Evolutionary conservation across 2,113 vertebrate genomes (phyloP), one percentile per base, ranked within the genome.

Genomic region (Tachuris rubrigastra): DNA sequence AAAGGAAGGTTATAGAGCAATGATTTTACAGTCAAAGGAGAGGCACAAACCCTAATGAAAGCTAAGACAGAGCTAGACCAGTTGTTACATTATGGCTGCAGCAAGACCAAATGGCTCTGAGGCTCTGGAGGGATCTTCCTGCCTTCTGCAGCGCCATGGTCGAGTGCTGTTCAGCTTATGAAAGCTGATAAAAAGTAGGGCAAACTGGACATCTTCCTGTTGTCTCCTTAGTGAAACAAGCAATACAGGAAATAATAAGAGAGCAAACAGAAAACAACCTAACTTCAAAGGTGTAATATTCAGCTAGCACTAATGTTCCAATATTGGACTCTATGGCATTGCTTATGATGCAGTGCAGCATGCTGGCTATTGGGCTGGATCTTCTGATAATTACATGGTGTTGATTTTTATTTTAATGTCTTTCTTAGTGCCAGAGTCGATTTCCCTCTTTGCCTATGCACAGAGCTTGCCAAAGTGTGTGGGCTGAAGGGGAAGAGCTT

Each of bases 371-470:
- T 86, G 76, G 41, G 39, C 33, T 88, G 72, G 35, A 84, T 63
- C 60, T 85, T 53, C 65, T 14, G 1, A 47, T 85, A 96, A 90
- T 95, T 92, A 42, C 24, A 13, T 47, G 49, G 10, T 19, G 79
- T 85, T 94, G 87, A 81, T 93, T 80, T 92, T 69, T 89, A 69
- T 86, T 85, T n/a, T 31, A 74, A 42, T 46, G n/a, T 50, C 59
- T 86, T 68, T 80, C 63, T 67, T 55, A 73, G 44, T 35, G 56
- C 31, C 30, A 53, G n/a, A 63, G 77, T 87, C 44, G 0, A 80
- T 95, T 91, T 89, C 41, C n/a, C 49, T 88, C 71, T 83, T 89
- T 66, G 37, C 53, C 62, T 63, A 85, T 58, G 63, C 81, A 89
- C 37, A 80, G 74, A 50, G 8, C 63, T 91, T 87, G 62, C 66